Conservation (phyloP, 1,140 invertebrate genomes). For the Pogonomyrmex barbatus region DNA sequence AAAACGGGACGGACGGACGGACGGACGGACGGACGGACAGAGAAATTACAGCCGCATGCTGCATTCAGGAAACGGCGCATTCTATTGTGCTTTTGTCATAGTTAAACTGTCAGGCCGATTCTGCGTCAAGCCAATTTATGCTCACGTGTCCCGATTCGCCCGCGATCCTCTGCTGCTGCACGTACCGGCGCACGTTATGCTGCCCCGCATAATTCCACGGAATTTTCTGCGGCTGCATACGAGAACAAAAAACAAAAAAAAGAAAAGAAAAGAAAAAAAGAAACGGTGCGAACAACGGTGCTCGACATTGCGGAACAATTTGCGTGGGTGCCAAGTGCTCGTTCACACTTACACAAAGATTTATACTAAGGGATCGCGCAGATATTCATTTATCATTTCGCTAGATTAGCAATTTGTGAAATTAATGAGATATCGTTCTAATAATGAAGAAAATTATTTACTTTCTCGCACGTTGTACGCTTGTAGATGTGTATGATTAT, state of each 20-base stretch:
- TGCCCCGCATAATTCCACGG: constrained; percentile 69
- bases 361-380: constrained; percentile 21
- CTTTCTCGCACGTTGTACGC: background rate
- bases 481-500: background rate
- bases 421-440: background rate
- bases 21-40: constrained; percentile 73
- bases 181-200: constrained; percentile 68
- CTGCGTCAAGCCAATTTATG: constrained; percentile 80
- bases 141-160: constrained; percentile 70
- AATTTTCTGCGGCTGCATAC: constrained; percentile 61
- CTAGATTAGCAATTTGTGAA: background rate
- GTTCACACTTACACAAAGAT: constrained; percentile 8
- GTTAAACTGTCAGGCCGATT: constrained; percentile 86
- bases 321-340: constrained; percentile 48
- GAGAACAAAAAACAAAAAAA: constrained; percentile 15
- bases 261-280: background rate
- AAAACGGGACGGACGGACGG: constrained; percentile 66
- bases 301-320: constrained; percentile 42
- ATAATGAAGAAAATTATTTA: constrained; percentile 1
- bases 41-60: constrained; percentile 82
- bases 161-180: constrained; percentile 45
- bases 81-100: constrained; percentile 86
- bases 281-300: constrained; percentile 50
- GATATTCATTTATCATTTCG: background rate
- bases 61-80: constrained; percentile 84